Conservation (phyloP, 2,113 vertebrate genomes). For the Macrotis lagotis region DNA sequence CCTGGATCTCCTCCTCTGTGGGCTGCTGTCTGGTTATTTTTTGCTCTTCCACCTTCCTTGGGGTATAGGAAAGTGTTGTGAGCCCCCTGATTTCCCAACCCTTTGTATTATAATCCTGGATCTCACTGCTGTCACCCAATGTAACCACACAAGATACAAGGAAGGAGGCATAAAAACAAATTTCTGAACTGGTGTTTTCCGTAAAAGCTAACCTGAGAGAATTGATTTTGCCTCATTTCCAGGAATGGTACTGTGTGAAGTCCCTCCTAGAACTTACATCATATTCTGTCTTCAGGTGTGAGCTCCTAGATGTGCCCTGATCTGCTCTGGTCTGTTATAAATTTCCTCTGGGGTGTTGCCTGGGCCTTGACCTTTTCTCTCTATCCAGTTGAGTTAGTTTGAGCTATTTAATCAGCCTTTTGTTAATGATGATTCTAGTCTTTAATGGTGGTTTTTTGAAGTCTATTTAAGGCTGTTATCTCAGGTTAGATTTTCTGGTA, state of each 20-base stretch:
- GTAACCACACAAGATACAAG: accelerated
- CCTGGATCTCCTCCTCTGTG: constrained; percentile 68
- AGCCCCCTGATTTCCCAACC: not conserved
- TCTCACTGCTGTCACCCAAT: not conserved
- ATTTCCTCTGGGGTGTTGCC: not conserved
- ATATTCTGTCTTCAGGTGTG: not conserved
- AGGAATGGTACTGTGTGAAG: not conserved
- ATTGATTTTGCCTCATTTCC: not conserved
- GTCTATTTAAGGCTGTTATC: not conserved
- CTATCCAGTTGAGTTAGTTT: not conserved
- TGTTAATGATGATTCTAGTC: not conserved
- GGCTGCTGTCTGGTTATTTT: constrained; percentile 72
- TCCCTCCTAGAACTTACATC: not conserved
- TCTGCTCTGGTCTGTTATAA: not conserved
- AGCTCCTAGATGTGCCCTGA: not conserved
- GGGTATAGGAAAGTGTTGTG: constrained; percentile 15
- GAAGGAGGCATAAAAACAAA: not conserved
- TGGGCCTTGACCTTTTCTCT: not conserved
- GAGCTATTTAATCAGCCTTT: not conserved
- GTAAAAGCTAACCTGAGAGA: not conserved
- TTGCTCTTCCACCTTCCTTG: constrained; percentile 5
- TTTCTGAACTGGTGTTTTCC: not conserved
- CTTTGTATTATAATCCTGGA: not conserved
- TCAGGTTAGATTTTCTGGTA: not conserved
- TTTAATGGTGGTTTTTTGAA: not conserved